Percentiles rank a stretch among this genome's conserved stretches.
These are phyloP conservation scores for Asarcornis scutulata DNA, from an alignment of 2,113 vertebrate genomes.

Conservation along the genomic window DNA sequence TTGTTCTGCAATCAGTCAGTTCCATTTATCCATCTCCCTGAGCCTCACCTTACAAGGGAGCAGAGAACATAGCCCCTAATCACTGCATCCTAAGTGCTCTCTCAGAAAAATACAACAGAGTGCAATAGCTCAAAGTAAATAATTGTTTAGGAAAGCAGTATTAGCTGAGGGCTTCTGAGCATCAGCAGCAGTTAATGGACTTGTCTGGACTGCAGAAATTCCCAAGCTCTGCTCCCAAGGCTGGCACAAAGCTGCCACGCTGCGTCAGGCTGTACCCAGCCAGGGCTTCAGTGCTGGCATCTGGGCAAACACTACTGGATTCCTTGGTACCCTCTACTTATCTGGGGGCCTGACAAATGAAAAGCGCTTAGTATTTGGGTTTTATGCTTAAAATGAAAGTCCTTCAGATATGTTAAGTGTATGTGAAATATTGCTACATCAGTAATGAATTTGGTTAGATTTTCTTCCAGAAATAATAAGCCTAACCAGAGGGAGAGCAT, in stretches of 20 bases:
- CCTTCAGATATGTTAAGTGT: neutral
- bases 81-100: neutral
- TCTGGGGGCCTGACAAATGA: neutral
- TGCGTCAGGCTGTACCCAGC: rapidly evolving
- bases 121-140: neutral
- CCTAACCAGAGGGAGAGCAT: neutral
- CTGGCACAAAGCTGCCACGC: neutral
- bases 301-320: neutral
- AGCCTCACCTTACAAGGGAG: neutral
- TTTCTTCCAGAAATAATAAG: neutral
- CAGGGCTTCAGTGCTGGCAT: neutral
- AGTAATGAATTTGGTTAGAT: neutral
- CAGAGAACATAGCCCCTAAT: neutral
- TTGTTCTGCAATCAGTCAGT: neutral
- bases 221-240: neutral
- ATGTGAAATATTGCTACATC: neutral
- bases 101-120: neutral
- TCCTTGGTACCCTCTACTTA: neutral
- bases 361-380: neutral
- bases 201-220: neutral
- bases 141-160: neutral
- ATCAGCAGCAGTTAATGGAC: neutral
- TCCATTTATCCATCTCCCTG: neutral
- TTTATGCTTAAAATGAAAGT: neutral
- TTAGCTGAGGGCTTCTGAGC: neutral